These are phyloP conservation scores for Cryptophagus acutangulus DNA, from an alignment of 2,888 invertebrate genomes.

Conservation along the genomic window DNA sequence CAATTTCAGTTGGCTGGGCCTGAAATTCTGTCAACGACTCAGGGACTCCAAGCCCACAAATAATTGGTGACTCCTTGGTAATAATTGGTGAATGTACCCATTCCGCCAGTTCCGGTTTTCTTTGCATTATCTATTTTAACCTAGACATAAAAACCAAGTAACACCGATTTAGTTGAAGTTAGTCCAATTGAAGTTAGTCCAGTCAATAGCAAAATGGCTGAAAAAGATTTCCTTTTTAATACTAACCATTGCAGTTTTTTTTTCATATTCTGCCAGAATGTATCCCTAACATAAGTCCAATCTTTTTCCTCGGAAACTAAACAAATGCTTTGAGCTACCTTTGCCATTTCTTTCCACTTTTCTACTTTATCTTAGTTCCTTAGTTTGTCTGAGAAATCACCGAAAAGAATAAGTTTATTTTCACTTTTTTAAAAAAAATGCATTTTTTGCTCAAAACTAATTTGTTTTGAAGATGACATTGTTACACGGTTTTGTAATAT, in stretches of 20 bases:
- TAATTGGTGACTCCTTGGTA: constrained; percentile 14
- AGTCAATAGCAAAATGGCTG: too few relatives aligned
- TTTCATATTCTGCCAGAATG: constrained; percentile 16
- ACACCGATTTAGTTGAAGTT: constrained; percentile 9
- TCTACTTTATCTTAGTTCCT: constrained; percentile 15
- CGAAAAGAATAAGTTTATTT: constrained; percentile 17
- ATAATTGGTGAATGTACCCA: constrained; percentile 13
- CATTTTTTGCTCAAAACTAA: constrained; percentile 16
- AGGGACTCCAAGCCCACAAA: constrained; percentile 16
- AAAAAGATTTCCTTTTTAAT: constrained; percentile 5
- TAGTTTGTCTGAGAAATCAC: constrained; percentile 14
- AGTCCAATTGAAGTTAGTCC: too few relatives aligned
- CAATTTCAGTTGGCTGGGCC: constrained; percentile 9
- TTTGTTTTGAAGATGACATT: constrained; percentile 13
- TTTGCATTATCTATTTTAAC: constrained; percentile 15
- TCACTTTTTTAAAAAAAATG: constrained; percentile 17
- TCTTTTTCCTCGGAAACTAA: constrained; percentile 14
- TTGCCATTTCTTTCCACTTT: constrained; percentile 15
- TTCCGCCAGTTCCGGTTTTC: constrained; percentile 16
- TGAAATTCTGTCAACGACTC: constrained; percentile 13
- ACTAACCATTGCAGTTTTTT: constrained; percentile 15
- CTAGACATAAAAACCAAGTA: constrained; percentile 11
- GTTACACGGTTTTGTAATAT: background rate
- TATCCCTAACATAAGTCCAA: constrained; percentile 16
- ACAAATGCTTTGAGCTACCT: constrained; percentile 13